A percentile compares a stretch with the other conserved stretches of the same genome.
Conservation (phyloP, 1,140 invertebrate genomes). For the Rhagoletis zephyria region DNA sequence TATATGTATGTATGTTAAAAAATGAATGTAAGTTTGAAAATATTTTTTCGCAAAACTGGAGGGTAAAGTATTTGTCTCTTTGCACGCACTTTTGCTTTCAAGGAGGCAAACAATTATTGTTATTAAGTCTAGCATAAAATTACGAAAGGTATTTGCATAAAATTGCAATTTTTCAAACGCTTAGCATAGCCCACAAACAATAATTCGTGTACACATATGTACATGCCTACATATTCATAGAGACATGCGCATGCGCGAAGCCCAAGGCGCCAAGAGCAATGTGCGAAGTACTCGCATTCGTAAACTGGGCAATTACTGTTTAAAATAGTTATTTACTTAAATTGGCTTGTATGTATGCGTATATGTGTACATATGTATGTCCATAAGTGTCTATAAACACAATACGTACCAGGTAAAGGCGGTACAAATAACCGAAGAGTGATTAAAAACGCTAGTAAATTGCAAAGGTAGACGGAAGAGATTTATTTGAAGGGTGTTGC, state of each 20-base stretch:
- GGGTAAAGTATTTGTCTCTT: not conserved
- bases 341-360: not conserved
- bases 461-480: too few relatives aligned
- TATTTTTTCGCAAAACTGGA: not conserved
- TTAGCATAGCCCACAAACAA: not conserved
- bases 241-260: too few relatives aligned
- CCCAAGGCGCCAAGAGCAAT: too few relatives aligned
- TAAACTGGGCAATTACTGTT: constrained; percentile 26
- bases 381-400: not conserved
- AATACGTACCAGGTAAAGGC: not conserved
- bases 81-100: constrained; percentile 4
- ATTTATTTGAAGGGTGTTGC: not conserved
- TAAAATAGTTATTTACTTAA: constrained; percentile 32
- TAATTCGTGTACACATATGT: not conserved
- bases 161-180: constrained; percentile 22
- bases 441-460: not conserved
- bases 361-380: not conserved
- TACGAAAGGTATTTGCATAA: constrained; percentile 39
- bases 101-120: not conserved
- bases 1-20: not conserved
- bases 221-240: too few relatives aligned
- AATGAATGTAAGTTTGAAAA: too few relatives aligned
- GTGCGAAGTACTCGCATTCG: constrained; percentile 21
- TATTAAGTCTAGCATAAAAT: constrained; percentile 37
- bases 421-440: not conserved